phyloP scores from a whole-genome alignment of 2,797 vertebrate genomes.

The Catharus ustulatus region DNA sequence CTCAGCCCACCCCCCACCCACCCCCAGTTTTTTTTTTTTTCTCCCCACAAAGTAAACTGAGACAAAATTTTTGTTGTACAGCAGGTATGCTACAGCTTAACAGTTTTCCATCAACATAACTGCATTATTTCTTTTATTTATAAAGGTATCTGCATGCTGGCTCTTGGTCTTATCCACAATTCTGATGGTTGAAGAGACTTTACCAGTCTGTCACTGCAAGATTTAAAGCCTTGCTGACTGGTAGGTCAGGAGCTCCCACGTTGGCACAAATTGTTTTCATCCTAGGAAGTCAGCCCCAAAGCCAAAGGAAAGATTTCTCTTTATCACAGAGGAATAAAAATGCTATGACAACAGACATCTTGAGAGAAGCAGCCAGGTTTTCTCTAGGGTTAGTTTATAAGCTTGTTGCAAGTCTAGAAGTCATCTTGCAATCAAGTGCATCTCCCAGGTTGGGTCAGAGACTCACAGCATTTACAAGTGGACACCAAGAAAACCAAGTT shows the following conservation, averaged over 20 bases:
- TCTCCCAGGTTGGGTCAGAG: background rate
- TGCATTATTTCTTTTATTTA: background rate
- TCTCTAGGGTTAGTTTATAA: slow-evolving; percentile 33
- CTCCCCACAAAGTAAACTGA: background rate
- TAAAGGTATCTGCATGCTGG: background rate
- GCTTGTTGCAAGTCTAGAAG: slow-evolving; percentile 30
- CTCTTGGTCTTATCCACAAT: slow-evolving; percentile 44
- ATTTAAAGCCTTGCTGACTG: slow-evolving; percentile 64
- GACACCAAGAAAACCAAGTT: slow-evolving; percentile 34
- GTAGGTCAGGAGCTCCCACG: slow-evolving; percentile 61
- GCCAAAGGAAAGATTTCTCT: slow-evolving; percentile 49
- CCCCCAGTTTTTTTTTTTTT: background rate
- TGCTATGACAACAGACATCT: background rate
- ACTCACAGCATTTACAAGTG: background rate
- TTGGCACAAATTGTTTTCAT: slow-evolving; percentile 50
- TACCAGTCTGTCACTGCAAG: slow-evolving; percentile 65
- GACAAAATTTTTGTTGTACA: slow-evolving; percentile 14
- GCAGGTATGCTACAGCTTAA: background rate
- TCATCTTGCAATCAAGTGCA: slow-evolving; percentile 36
- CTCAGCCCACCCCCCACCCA: background rate
- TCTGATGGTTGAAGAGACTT: slow-evolving; percentile 47
- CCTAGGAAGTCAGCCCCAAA: slow-evolving; percentile 55
- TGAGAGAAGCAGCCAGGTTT: background rate
- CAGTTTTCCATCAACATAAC: background rate
- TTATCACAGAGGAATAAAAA: slow-evolving; percentile 36